These are phyloP conservation scores for Suricata suricatta DNA, from an alignment of 2,113 vertebrate species.

Conservation along the genomic window DNA sequence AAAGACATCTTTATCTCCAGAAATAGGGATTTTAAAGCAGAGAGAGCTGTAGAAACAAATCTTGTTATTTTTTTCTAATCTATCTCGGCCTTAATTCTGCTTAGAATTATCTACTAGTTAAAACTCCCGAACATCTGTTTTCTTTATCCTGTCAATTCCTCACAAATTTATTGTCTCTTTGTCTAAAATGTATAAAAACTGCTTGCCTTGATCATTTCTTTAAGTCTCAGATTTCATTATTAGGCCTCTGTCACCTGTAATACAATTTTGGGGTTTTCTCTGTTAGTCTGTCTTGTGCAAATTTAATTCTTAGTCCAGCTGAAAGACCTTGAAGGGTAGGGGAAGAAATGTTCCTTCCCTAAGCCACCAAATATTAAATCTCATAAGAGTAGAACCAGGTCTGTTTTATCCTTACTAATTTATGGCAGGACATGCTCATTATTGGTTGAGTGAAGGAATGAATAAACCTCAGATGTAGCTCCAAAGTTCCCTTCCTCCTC, in stretches of 20 bases:
- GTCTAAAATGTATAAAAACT: background rate
- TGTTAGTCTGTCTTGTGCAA: background rate
- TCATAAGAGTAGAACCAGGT: background rate
- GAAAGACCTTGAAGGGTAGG: background rate
- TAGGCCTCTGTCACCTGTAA: background rate
- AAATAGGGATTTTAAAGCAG: background rate
- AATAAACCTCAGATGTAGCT: background rate
- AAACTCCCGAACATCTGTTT: background rate
- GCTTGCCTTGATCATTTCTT: background rate
- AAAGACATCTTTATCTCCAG: background rate
- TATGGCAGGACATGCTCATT: background rate
- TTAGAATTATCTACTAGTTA: background rate
- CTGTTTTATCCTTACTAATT: background rate
- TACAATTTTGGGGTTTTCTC: background rate
- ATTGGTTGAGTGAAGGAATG: background rate
- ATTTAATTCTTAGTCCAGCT: background rate
- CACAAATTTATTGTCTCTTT: background rate
- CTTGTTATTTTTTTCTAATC: background rate
- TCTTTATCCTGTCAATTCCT: background rate
- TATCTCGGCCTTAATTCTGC: background rate
- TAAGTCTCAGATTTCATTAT: background rate
- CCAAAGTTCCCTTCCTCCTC: background rate
- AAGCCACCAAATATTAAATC: background rate
- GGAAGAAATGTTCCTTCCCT: background rate
- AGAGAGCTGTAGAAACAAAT: background rate